Conservation (phyloP, 2,888 invertebrate genomes). For the Andrena minutula region DNA sequence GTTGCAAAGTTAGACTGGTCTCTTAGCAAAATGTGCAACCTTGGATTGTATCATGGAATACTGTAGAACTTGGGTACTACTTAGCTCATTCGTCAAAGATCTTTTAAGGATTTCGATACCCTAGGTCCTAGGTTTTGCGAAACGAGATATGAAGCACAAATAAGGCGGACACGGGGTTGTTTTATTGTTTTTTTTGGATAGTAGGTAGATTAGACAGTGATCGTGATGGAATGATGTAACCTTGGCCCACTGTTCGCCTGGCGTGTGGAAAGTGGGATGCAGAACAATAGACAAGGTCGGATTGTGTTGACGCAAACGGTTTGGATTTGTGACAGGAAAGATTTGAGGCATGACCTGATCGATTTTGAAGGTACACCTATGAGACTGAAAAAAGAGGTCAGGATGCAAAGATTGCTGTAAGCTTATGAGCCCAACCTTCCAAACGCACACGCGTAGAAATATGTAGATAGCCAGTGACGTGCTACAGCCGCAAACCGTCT, state of each 20-base stretch:
- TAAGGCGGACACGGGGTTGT: background rate
- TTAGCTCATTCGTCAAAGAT: background rate
- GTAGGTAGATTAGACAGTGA: too few species aligned
- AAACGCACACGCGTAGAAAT: slow-evolving; percentile 52
- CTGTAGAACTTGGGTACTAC: background rate
- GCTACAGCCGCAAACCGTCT: slow-evolving; percentile 64
- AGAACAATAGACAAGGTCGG: slow-evolving; percentile 54
- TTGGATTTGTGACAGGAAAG: slow-evolving; percentile 24
- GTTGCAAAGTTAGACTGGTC: too few species aligned
- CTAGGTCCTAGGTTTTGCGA: background rate
- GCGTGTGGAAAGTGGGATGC: slow-evolving; percentile 37
- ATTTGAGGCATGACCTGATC: background rate
- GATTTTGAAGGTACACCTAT: background rate
- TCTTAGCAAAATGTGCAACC: too few species aligned
- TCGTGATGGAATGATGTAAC: slow-evolving; percentile 2
- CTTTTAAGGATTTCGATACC: background rate
- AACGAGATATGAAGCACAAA: background rate
- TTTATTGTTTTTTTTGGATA: background rate
- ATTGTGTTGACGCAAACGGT: slow-evolving; percentile 1
- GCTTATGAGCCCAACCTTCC: background rate
- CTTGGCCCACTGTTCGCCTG: slow-evolving; percentile 14
- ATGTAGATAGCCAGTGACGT: slow-evolving; percentile 64
- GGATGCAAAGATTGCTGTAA: background rate
- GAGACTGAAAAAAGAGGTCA: background rate
- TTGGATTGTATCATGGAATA: background rate